Evolutionary conservation across 2,888 invertebrate genomes (phyloP).

Genomic region (Drosophila parthenogenetica): DNA sequence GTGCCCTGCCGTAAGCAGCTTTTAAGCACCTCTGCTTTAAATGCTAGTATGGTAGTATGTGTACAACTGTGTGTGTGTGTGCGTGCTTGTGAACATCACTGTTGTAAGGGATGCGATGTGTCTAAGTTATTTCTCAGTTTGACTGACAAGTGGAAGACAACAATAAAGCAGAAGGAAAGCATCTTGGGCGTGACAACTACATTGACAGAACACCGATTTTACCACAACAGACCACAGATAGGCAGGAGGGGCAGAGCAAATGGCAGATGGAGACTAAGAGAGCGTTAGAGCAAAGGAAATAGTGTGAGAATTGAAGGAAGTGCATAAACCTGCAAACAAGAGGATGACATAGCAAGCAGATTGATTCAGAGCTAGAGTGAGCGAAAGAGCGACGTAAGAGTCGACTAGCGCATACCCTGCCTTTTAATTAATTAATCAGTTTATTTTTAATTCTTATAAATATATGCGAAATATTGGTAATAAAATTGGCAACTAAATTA

Average conservation of each 20-base stretch:
- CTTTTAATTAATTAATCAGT: too few species aligned
- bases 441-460: too few species aligned
- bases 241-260: not conserved
- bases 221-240: slow-evolving; percentile 16
- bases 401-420: not conserved
- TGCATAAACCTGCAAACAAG: slow-evolving; percentile 26
- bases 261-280: not conserved
- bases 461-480: too few species aligned
- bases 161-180: slow-evolving; percentile 36
- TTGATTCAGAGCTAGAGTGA: not conserved
- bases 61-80: not conserved
- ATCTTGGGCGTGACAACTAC: slow-evolving; percentile 48
- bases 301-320: slow-evolving; percentile 10
- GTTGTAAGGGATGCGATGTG: slow-evolving; percentile 5
- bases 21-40: too few species aligned
- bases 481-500: too few species aligned
- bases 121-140: slow-evolving; percentile 19
- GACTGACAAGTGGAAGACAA: slow-evolving; percentile 27
- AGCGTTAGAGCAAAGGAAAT: too few species aligned
- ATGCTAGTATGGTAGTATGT: too few species aligned
- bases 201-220: slow-evolving; percentile 59
- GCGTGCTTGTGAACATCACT: slow-evolving; percentile 3
- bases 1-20: too few species aligned
- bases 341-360: slow-evolving; percentile 5
- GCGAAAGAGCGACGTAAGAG: too few species aligned